Evolutionary conservation across 2,797 vertebrate genomes (phyloP).

Genomic region (Potorous gilbertii): DNA sequence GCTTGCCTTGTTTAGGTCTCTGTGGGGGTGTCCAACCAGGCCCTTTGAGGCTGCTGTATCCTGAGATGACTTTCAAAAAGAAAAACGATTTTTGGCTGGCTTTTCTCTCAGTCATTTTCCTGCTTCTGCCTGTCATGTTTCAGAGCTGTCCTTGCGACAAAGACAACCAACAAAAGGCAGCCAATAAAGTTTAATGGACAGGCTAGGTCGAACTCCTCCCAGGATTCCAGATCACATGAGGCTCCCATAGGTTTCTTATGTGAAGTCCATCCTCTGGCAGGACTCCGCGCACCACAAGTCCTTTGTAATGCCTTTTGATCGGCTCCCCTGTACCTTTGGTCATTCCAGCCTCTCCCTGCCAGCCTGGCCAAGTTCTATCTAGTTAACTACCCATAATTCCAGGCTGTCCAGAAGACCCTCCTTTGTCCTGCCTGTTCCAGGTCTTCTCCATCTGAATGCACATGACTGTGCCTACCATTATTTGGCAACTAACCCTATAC

Average conservation of each 20-base stretch:
- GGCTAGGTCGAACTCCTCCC: too few relatives aligned
- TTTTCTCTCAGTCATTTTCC: neutral
- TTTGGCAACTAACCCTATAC: neutral
- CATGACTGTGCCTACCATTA: neutral
- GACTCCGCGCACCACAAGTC: too few relatives aligned
- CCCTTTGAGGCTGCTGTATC: too few relatives aligned
- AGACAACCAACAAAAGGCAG: neutral
- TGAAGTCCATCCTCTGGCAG: rapidly evolving
- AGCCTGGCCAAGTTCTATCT: neutral
- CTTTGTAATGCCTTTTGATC: neutral
- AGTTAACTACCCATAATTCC: neutral
- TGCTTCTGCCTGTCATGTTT: neutral
- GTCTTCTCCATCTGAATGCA: too few relatives aligned
- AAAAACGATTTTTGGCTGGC: neutral
- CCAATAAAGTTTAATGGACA: neutral
- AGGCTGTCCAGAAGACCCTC: neutral
- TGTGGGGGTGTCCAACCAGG: neutral
- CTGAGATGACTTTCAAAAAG: too few relatives aligned
- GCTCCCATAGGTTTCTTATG: neutral
- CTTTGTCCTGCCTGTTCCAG: neutral
- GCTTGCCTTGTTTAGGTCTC: neutral
- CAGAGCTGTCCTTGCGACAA: neutral
- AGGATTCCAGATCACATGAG: too few relatives aligned
- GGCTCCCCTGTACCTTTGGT: neutral
- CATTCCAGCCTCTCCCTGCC: neutral